Base-by-base conservation (phyloP, 2,888 invertebrate species). In the Steinernema carpocapsae region DNA sequence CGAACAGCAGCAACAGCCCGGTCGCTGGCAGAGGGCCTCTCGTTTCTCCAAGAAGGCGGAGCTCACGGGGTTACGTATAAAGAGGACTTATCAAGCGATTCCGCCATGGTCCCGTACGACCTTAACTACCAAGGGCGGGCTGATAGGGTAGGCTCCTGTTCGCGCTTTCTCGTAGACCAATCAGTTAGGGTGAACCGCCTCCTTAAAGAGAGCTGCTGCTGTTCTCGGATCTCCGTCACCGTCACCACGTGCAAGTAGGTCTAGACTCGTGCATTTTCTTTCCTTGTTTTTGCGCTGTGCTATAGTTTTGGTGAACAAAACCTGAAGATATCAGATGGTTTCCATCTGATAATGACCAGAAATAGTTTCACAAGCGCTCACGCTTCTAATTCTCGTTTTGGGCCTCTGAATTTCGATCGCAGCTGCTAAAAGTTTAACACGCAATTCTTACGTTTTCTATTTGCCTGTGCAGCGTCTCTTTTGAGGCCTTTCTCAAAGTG, bases 11-110 rank as follows among this genome's bases (percentile, higher is more conserved):
- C 37, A 3, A 37, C 64, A 64, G 64, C 64, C 29, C 64, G 64
- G 64, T 64, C 64, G 64, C 29, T 29, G 64, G 64, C 64, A 64
- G 29, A 64, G 64, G 64, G 64, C 64, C 64, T 37, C 37, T 64
- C 64, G 64, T 64, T 64, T 64, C 64, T 32, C 64, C 64, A 37
- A 37, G 37, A 37, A 37, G 37, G 37, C 37, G 64, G 29, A 24
- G 29, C 14, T 64, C 64, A 17, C 64, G 32, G 64, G 64, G 64
- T 64, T 64, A 64, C 29, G 64, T 64, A 29, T 64, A 64, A 29
- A 64, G 29, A 64, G 64, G 64, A 29, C 32, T 64, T 64, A 64
- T 64, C 64, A 64, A 64, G 64, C 64, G 29, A 64, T 64, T 64
- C 64, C 32, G n/a, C 24, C 64, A 29, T 64, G 64, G 64, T 64